Evolutionary conservation across 1,140 invertebrate genomes (phyloP), one percentile per base, ranked within the genome.

Genomic region (Drosophila baimaii): DNA sequence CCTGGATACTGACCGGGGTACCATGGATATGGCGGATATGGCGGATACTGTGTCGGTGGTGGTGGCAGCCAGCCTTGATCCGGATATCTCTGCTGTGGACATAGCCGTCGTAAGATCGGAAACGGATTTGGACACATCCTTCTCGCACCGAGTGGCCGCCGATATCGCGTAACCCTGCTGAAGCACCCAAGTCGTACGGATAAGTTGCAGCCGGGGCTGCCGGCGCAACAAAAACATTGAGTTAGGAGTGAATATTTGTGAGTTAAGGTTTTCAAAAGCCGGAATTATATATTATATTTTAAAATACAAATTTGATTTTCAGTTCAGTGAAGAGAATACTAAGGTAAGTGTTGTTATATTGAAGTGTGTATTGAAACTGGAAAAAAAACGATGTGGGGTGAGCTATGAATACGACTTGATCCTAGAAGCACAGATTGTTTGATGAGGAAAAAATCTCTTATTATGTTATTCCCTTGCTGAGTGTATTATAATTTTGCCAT

Each of bases 141-240:
- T 5, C 9, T 17, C 1, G 12, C 4, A n/a, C 2, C 21, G 15
- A 15, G 19, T 5, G 19, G 2, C 2, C 19, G 49, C 29, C 49
- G n/a, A 19, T 0, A 29, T 8, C 23, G 21, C n/a, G 17, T 21
- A 6, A 17, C 10, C 12, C 25, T n/a, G 29, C n/a, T 44, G 49
- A 15, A 9, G n/a, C 10, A 17, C 12, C 59, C 44, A 51, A 5
- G 21, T n/a, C 19, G 19, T 7, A 17, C 13, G 35, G 10, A 25
- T n/a, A 23, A 19, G 15, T 2, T 33, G 69, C 49, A 75, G 72
- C 58, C 49, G 10, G 1, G 35, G 43, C 69, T 71, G 77, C 77
- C 56, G 68, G 44, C 73, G 49, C 44, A 73, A 17, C 51, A 74
- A 46, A 77, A 68, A 70, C 77, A 72, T 63, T 29, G 68, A 61